Base-by-base conservation (phyloP, 2,113 vertebrate genomes). In the Eptesicus fuscus region DNA sequence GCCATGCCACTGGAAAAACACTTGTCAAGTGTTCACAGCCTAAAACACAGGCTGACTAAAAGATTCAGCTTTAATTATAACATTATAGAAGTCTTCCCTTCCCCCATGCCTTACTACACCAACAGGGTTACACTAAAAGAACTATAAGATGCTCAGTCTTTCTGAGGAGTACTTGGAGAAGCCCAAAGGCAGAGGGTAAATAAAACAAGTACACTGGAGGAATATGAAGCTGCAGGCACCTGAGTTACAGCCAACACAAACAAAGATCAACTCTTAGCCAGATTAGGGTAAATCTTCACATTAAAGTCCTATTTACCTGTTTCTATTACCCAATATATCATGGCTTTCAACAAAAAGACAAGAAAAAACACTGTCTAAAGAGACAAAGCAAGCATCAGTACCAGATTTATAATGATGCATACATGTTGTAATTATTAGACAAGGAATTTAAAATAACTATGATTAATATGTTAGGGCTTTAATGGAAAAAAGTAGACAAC, bases 271-370 rank as follows among this genome's bases (percentile, higher is more conserved):
- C 37, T 49, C 65, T 67, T 59, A 49, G 61, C 18, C 51, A 91
- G 16, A 88, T 84, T 88, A 73, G 37, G 20, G 40, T 83, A 84
- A 84, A 84, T 79, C 44, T 16, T 70, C 44, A 71, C 28, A 17
- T 23, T 30, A 67, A 3, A 88, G 16, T 17, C 9, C 44, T 56
- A 47, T 78, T 88, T 47, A 65, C 32, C 16, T 88, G 42, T 61
- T 71, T 16, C 16, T 53, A 51, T 63, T 93, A 61, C 18, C 42
- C 11, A 63, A 47, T 61, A 32, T 77, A 44, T 14, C 51, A 63
- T 79, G 65, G 37, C 73, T 84, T 94, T 94, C 63, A 92, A 88
- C 32, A 94, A 83, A 91, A 77, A 69, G 47, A 28, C 25, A 83
- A 77, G 84, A 23, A 59, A 49, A 83, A 9, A 40, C 1, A n/a